These are phyloP conservation scores for Cathartes aura DNA, from an alignment of 2,113 vertebrate species.

Conservation along the genomic window DNA sequence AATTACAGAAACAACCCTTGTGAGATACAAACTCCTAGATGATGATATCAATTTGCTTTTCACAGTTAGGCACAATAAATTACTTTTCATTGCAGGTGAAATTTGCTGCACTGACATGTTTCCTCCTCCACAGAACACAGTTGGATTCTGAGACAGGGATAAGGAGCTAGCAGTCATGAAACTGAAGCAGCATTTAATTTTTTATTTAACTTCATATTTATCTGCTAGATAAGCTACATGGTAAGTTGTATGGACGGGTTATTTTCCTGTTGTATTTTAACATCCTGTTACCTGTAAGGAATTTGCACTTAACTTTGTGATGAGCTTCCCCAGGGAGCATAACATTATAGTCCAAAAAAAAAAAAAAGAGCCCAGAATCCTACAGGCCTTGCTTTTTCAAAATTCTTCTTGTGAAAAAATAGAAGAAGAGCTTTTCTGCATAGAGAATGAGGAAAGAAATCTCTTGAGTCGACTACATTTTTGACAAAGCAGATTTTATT, in stretches of 20 bases:
- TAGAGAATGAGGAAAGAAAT: neutral
- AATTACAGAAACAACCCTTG: neutral
- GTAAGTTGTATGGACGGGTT: neutral
- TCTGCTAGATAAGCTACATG: neutral
- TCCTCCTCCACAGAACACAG: neutral
- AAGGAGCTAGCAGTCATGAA: neutral
- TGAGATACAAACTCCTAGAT: neutral
- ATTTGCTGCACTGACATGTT: neutral
- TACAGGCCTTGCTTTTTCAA: neutral
- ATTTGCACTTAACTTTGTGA: neutral
- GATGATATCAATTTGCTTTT: slow-evolving; percentile 47
- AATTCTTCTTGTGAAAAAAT: neutral
- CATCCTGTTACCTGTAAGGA: slow-evolving; percentile 1
- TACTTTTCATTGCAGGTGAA: slow-evolving; percentile 1
- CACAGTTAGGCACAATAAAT: slow-evolving; percentile 12
- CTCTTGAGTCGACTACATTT: neutral
- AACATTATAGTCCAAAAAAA: neutral
- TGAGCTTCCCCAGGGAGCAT: neutral
- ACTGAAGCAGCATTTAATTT: neutral
- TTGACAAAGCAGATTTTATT: neutral
- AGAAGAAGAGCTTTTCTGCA: neutral
- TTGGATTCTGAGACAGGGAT: neutral
- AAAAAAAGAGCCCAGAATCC: neutral
- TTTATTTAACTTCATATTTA: neutral
- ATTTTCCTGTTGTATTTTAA: neutral